phyloP scores from a whole-genome alignment of 2,797 vertebrate species.

The Acipenser transmontanus region DNA sequence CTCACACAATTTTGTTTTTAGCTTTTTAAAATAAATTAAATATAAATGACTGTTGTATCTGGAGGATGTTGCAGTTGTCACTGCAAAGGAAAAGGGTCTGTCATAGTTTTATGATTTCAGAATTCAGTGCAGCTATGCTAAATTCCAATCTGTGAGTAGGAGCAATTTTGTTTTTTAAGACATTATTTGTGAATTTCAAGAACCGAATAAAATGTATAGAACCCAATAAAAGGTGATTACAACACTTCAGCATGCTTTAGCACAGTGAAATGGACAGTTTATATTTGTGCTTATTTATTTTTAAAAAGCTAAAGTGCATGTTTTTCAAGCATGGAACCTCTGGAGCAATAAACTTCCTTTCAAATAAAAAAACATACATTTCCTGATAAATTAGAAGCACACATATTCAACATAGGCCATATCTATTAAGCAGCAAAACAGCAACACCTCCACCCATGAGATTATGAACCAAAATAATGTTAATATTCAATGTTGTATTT shows the following conservation, averaged over 20 bases:
- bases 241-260: neutral
- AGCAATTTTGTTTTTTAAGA: neutral
- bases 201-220: too few relatives aligned
- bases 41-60: too few relatives aligned
- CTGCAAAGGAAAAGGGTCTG: too few relatives aligned
- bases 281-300: slow-evolving; percentile 2
- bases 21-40: neutral
- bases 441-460: too few relatives aligned
- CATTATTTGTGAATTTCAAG: too few relatives aligned
- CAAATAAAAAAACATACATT: neutral
- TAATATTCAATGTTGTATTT: too few relatives aligned
- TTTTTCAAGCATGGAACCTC: neutral
- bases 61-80: too few relatives aligned
- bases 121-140: too few relatives aligned
- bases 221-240: neutral
- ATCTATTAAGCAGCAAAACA: neutral
- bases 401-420: neutral
- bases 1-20: neutral
- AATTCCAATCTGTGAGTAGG: too few relatives aligned
- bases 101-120: too few relatives aligned
- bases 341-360: neutral
- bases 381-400: neutral
- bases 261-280: neutral
- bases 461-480: too few relatives aligned
- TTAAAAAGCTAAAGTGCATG: slow-evolving; percentile 6